These are phyloP conservation scores for Epizoanthus scotinus DNA, from an alignment of 92 coral and sea anemone genomes.

Conservation along the genomic window DNA sequence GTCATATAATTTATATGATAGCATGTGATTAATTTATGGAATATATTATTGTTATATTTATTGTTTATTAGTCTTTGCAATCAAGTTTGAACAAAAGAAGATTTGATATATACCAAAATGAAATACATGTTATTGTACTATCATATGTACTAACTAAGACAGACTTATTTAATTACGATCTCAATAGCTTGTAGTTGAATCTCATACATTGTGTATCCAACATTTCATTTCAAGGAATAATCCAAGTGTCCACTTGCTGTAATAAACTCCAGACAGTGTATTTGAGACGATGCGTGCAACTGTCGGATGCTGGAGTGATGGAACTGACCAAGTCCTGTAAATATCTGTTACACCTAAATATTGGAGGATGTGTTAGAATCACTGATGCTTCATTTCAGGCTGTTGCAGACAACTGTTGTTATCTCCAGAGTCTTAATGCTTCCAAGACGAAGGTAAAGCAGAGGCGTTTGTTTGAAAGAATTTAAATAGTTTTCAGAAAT, in stretches of 20 bases:
- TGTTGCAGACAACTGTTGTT: slow-evolving; percentile 67
- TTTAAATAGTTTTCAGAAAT: too few relatives aligned
- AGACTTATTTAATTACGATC: too few relatives aligned
- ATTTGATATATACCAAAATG: too few relatives aligned
- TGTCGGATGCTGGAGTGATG: slow-evolving; percentile 73
- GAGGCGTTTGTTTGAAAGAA: too few relatives aligned
- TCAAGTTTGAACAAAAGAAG: too few relatives aligned
- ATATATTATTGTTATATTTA: too few relatives aligned
- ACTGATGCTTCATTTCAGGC: slow-evolving; percentile 78
- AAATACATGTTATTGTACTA: too few relatives aligned
- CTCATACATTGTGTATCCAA: not conserved
- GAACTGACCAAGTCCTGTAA: slow-evolving; percentile 75
- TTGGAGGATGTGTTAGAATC: slow-evolving; percentile 78
- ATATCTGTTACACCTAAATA: slow-evolving; percentile 67
- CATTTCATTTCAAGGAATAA: slow-evolving; percentile 60
- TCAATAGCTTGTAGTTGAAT: not conserved
- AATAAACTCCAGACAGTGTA: slow-evolving; percentile 73
- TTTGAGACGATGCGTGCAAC: slow-evolving; percentile 77
- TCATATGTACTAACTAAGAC: too few relatives aligned
- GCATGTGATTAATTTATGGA: too few relatives aligned
- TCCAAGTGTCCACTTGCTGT: slow-evolving; percentile 63
- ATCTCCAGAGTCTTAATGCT: slow-evolving; percentile 79
- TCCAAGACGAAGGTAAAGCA: slow-evolving; percentile 77
- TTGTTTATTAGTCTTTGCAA: too few relatives aligned
- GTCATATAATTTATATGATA: too few relatives aligned